Evolutionary conservation across 2,113 vertebrate species (phyloP), one percentile per base, ranked within the genome.

Genomic region (Macquaria australasica): DNA sequence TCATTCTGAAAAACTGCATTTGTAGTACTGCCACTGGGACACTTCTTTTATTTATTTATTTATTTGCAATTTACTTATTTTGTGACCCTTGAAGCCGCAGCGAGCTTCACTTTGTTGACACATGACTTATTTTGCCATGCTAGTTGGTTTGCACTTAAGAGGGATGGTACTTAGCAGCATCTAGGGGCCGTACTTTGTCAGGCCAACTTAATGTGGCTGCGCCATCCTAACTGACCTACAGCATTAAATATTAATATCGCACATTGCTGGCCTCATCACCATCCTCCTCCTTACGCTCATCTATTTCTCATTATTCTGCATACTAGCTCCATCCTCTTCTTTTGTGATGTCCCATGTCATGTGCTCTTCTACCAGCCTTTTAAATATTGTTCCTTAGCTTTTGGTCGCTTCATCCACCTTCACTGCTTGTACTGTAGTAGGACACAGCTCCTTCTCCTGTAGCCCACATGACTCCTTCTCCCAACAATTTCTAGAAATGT

Each of bases 171-270:
- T 90, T 70, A 67, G 84, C 80, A 73, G 85, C 87, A 85, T 88
- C 85, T 87, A 79, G 82, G 82, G 89, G 81, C 85, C 66, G 34
- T 81, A 85, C 81, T 89, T 82, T 90, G 89, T 91, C 93, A 89
- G 69, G 83, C 86, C 88, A 88, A 85, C 86, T 90, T 92, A 90
- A 93, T 88, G 92, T 88, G 85, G 88, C 84, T 62, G 86, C 64
- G 60, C 73, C 83, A 81, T 89, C 85, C 83, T 81, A 69, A 92
- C 90, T 91, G 90, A 89, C 91, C 92, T 73, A 82, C 86, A 50
- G 77, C 66, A 83, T 94, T 88, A 92, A 93, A 91, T 86, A 90
- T 94, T 91, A 58, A 94, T 68, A 58, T 8, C 45, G 72, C 90
- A 89, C 84, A 86, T 82, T 77, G 86, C 88, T 83, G 84, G 83